A percentile compares a stretch with the other conserved stretches of the same genome.
phyloP scores from a whole-genome alignment of 2,797 vertebrate species.

The Heterohyrax brucei region DNA sequence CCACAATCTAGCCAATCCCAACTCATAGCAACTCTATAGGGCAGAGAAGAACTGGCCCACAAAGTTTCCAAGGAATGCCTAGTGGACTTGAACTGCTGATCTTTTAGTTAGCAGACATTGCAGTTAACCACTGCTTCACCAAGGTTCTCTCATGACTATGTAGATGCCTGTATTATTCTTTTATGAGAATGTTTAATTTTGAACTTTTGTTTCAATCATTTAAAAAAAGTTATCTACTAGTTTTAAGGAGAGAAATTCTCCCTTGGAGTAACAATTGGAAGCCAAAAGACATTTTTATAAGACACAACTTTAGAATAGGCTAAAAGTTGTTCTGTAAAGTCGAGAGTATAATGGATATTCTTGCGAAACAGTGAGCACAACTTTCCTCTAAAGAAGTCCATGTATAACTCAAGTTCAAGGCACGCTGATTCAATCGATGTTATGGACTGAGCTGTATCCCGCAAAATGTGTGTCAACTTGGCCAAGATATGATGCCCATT shows the following conservation, averaged over 20 bases:
- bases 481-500: too few relatives aligned
- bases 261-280: background rate
- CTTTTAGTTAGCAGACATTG: too few relatives aligned
- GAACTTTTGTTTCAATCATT: conserved; percentile 43
- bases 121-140: too few relatives aligned
- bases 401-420: background rate
- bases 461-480: too few relatives aligned
- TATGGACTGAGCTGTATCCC: too few relatives aligned
- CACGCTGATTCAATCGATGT: background rate
- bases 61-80: too few relatives aligned
- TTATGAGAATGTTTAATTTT: conserved; percentile 4
- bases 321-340: background rate
- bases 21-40: too few relatives aligned
- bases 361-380: too few relatives aligned
- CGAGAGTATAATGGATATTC: background rate
- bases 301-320: background rate
- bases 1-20: too few relatives aligned
- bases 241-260: background rate
- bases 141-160: background rate
- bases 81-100: too few relatives aligned
- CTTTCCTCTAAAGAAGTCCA: background rate
- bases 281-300: background rate
- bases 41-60: too few relatives aligned
- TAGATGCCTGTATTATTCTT: background rate
- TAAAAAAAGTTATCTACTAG: background rate